These are phyloP conservation scores for Eufriesea mexicana DNA, from an alignment of 1,140 invertebrate genomes.

Conservation along the genomic window DNA sequence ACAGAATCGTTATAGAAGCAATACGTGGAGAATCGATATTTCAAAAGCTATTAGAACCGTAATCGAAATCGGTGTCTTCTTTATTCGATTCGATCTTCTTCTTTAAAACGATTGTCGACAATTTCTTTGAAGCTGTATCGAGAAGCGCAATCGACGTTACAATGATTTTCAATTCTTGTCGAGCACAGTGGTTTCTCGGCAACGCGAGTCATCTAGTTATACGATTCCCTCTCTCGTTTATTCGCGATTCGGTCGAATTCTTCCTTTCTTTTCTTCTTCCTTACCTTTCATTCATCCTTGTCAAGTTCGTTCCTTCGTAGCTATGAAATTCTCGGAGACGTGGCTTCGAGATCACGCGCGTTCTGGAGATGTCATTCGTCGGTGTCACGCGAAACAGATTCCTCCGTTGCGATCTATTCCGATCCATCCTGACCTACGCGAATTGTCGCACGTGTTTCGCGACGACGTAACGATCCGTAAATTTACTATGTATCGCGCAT, in stretches of 20 bases:
- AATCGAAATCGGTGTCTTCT: too few relatives aligned
- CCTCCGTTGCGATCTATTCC: slow-evolving; percentile 39
- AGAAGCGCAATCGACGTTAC: too few relatives aligned
- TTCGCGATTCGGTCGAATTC: too few relatives aligned
- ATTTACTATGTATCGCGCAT: slow-evolving; percentile 40
- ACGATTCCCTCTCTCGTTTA: background rate
- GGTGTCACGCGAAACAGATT: slow-evolving; percentile 55
- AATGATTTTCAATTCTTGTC: too few relatives aligned
- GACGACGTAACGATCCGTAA: slow-evolving; percentile 26
- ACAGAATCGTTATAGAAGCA: too few relatives aligned
- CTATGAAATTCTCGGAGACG: background rate
- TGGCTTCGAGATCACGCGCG: slow-evolving; percentile 13
- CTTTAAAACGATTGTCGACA: too few relatives aligned
- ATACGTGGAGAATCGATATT: too few relatives aligned
- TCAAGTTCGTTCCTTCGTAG: background rate
- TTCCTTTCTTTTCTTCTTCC: background rate
- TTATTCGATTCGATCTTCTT: too few relatives aligned
- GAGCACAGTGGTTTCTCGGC: background rate
- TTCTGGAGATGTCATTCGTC: slow-evolving; percentile 4
- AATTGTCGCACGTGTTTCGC: slow-evolving; percentile 51
- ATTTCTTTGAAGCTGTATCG: too few relatives aligned
- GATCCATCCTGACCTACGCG: slow-evolving; percentile 1
- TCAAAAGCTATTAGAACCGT: too few relatives aligned
- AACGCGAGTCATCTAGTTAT: slow-evolving; percentile 23
- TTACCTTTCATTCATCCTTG: background rate